Evolutionary conservation across 2,888 invertebrate genomes (phyloP).

Genomic region (Pheosia tremula): DNA sequence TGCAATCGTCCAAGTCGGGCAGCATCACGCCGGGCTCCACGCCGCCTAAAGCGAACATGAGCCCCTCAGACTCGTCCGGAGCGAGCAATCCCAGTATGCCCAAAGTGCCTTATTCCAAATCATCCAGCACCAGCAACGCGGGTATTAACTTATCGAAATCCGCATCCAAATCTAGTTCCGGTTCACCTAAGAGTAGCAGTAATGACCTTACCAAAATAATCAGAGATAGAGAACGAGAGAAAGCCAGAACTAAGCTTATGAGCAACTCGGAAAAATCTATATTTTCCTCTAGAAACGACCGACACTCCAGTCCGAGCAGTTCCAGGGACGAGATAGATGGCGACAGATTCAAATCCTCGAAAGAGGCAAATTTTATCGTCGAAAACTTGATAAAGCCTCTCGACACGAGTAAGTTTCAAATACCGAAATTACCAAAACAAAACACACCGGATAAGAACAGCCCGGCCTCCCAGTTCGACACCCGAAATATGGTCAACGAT

Average conservation of each 20-base stretch:
- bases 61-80: constrained; percentile 67
- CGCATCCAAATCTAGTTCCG: constrained; percentile 79
- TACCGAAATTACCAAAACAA: constrained; percentile 89
- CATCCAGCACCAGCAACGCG: constrained; percentile 67
- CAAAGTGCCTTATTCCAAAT: constrained; percentile 80
- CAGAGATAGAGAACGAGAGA: constrained; percentile 85
- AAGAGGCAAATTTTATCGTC: constrained; percentile 87
- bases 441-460: constrained; percentile 77
- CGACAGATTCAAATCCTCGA: constrained; percentile 86
- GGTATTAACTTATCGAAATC: constrained; percentile 79
- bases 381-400: constrained; percentile 91
- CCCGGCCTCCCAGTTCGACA: constrained; percentile 71
- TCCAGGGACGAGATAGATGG: constrained; percentile 87
- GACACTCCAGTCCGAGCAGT: constrained; percentile 88
- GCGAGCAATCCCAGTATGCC: constrained; percentile 57
- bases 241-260: constrained; percentile 85
- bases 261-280: constrained; percentile 86
- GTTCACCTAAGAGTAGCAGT: constrained; percentile 86
- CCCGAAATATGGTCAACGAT: constrained; percentile 75
- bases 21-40: constrained; percentile 65
- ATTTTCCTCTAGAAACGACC: constrained; percentile 85
- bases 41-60: constrained; percentile 74
- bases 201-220: constrained; percentile 84
- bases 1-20: constrained; percentile 80
- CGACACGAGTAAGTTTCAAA: constrained; percentile 93